Conservation (phyloP, 2,113 vertebrate species). For the Glaucidium brasilianum region DNA sequence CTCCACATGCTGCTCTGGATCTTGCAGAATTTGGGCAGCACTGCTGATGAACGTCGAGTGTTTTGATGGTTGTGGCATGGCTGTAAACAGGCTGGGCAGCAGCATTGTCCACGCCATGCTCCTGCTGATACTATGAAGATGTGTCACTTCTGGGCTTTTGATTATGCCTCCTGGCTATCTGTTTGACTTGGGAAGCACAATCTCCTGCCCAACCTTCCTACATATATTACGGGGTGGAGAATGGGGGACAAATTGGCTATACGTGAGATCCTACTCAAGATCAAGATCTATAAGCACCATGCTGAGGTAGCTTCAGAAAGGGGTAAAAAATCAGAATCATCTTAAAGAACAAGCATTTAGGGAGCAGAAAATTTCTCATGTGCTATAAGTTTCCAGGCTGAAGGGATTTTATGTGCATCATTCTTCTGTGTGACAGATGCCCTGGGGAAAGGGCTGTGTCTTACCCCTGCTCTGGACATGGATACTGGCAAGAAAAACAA, state of each 20-base stretch:
- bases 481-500: constrained; percentile 42
- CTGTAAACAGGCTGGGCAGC: background rate
- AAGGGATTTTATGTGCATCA: background rate
- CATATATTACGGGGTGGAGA: too few relatives aligned
- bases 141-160: background rate
- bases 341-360: background rate
- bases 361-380: background rate
- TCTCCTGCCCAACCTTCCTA: background rate
- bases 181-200: background rate
- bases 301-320: background rate
- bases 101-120: rapidly evolving
- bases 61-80: background rate
- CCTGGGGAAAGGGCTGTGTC: background rate
- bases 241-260: background rate
- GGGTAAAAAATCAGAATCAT: background rate
- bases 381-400: background rate
- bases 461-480: constrained; percentile 11
- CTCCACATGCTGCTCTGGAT: background rate
- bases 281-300: background rate
- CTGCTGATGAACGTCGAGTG: rapidly evolving
- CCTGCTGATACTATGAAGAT: background rate
- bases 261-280: background rate
- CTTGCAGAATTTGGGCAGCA: background rate
- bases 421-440: background rate
- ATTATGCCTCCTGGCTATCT: background rate